Conservation (phyloP, 2,888 invertebrate genomes). For the Andrena minutula region DNA sequence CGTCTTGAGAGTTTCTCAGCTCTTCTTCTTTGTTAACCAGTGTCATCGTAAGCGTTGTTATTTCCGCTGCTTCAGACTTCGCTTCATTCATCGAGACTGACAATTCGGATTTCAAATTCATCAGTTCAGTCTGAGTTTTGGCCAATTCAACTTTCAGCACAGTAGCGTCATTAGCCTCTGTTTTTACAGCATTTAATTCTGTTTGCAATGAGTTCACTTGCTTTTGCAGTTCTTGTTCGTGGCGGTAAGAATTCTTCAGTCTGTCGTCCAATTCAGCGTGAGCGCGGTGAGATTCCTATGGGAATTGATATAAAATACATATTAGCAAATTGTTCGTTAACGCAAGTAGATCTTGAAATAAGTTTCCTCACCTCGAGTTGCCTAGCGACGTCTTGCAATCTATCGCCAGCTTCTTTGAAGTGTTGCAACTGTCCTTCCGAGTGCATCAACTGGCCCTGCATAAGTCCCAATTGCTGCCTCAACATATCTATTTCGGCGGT, state of each 20-base stretch:
- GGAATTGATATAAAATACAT: constrained; percentile 31
- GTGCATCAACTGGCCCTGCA: constrained; percentile 81
- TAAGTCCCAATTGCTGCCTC: constrained; percentile 78
- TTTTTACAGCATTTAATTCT: constrained; percentile 81
- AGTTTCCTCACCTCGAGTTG: constrained; percentile 85
- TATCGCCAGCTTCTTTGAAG: constrained; percentile 86
- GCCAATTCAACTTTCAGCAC: constrained; percentile 82
- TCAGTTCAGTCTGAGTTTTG: constrained; percentile 78
- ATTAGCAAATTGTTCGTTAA: background rate
- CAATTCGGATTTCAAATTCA: constrained; percentile 76
- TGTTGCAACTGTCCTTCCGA: constrained; percentile 81
- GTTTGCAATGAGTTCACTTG: constrained; percentile 82
- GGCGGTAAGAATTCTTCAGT: constrained; percentile 85
- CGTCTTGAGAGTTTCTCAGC: constrained; percentile 69
- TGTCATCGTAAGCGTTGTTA: constrained; percentile 64
- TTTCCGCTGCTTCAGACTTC: constrained; percentile 75
- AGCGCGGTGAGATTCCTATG: constrained; percentile 86
- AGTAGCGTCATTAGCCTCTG: constrained; percentile 76
- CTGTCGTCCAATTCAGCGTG: constrained; percentile 87
- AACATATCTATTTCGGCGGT: constrained; percentile 80
- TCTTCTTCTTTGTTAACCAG: constrained; percentile 75
- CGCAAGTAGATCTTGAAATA: background rate
- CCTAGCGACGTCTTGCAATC: constrained; percentile 86
- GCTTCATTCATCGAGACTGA: constrained; percentile 73
- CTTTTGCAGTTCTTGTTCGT: constrained; percentile 87